Evolutionary conservation across 2,797 vertebrate genomes (phyloP).

Genomic region (Erpetoichthys calabaricus): DNA sequence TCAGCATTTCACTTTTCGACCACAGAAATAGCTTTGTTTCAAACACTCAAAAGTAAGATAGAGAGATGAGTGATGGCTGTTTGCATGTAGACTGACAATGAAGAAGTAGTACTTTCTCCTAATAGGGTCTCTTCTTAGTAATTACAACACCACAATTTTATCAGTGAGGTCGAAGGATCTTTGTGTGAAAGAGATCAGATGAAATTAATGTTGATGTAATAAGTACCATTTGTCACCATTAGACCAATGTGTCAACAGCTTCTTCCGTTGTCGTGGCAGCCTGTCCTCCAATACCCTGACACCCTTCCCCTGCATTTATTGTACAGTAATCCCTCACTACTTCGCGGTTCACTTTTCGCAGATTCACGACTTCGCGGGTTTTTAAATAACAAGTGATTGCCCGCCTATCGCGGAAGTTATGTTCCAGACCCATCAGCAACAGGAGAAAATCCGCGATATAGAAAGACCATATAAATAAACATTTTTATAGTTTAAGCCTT

Average conservation of each 20-base stretch:
- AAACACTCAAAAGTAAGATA: constrained; percentile 13
- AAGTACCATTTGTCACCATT: constrained; percentile 88
- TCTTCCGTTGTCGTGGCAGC: constrained; percentile 60
- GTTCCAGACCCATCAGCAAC: too few relatives aligned
- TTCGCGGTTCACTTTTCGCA: too few relatives aligned
- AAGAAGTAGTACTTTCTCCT: constrained; percentile 59
- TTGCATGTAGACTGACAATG: constrained; percentile 45
- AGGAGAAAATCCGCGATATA: too few relatives aligned
- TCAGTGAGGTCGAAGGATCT: constrained; percentile 81
- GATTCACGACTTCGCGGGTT: too few relatives aligned
- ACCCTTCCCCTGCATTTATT: too few relatives aligned
- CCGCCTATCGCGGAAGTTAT: too few relatives aligned
- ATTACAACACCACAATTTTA: constrained; percentile 84
- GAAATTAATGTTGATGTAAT: constrained; percentile 88
- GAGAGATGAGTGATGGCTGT: constrained; percentile 35
- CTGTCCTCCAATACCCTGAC: too few relatives aligned
- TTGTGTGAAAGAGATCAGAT: constrained; percentile 73
- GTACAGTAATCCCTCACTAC: too few relatives aligned
- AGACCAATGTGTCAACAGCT: constrained; percentile 74
- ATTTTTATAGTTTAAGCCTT: too few relatives aligned
- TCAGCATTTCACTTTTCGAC: too few relatives aligned
- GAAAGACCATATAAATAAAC: too few relatives aligned
- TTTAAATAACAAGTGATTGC: too few relatives aligned
- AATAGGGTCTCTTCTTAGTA: constrained; percentile 83
- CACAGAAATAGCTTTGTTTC: background rate